Base-by-base conservation (phyloP, 1,140 invertebrate genomes). In the Galleria mellonella region DNA sequence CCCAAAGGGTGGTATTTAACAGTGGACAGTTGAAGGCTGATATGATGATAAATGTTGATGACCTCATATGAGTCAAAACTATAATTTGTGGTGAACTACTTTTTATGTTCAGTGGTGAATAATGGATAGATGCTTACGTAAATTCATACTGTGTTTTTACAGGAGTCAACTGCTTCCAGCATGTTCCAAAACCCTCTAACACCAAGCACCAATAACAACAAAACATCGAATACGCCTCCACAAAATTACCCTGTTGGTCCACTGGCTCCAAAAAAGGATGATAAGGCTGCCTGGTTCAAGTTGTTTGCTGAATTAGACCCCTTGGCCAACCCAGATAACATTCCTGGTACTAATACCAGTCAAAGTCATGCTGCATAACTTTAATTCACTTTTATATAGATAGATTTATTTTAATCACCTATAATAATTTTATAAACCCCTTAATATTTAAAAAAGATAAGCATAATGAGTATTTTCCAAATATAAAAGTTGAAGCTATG, bases 241-340 rank as follows among this genome's bases (percentile, higher is more conserved):
- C 51, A 48, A 38, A 51, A 50, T 28, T 13, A 43, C 53, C 35
- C 43, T 30, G 32, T 47, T 10, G 51, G 43, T 17, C 41, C 51
- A 32, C 14, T 48, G 6, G 42, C 43, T 28, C 74, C 72, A 23
- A 83, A 82, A 41, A 86, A 79, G 41, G 83, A 83, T 33, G 78
- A 88, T 38, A 89, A 87, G 60, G 82, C 88, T 27, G 88, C 89
- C 9, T 98, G 97, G 97, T 91, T 97, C 57, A 95, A 95, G 76
- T 86, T 98, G 15, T 98, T 98, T 88, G 94, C 96, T 29, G 96
- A 98, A 79, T 75, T 98, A 28, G 96, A 98, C 88, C 96, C 96
- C 5, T 86, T 98, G 4, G 91, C 94, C 9, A 97, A 97, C 87
- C 88, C 89, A 14, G 88, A 91, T 47, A 82, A 67, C 35, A 59